Evolutionary conservation across 2,888 invertebrate genomes (phyloP).

Genomic region (Cosmorhoe ocellata): DNA sequence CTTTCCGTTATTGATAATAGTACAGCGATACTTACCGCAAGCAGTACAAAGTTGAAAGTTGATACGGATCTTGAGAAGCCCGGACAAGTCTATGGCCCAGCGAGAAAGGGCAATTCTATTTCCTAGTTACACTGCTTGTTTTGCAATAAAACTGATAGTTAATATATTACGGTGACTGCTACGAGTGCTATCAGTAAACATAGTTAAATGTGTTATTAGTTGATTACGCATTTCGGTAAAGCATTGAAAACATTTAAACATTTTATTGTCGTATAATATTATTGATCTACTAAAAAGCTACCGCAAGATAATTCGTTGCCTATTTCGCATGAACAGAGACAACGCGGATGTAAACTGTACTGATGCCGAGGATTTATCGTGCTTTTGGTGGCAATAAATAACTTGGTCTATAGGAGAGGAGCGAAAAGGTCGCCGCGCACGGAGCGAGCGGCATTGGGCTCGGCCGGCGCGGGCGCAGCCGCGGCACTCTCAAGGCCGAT

Average conservation of each 20-base stretch:
- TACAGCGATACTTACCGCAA: slow-evolving; percentile 51
- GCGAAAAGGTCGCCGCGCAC: slow-evolving; percentile 60
- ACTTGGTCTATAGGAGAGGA: slow-evolving; percentile 53
- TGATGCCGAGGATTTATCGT: slow-evolving; percentile 68
- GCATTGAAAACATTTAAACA: too few species aligned
- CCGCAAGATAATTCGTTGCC: slow-evolving; percentile 47
- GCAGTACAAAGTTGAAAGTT: slow-evolving; percentile 70
- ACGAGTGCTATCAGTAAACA: slow-evolving; percentile 42
- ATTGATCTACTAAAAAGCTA: slow-evolving; percentile 42
- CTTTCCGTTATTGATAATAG: slow-evolving; percentile 58
- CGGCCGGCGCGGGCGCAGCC: slow-evolving; percentile 32
- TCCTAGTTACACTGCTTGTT: slow-evolving; percentile 32
- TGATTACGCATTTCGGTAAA: too few species aligned
- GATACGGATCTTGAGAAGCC: slow-evolving; percentile 71
- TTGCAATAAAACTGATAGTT: slow-evolving; percentile 27
- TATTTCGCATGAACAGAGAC: slow-evolving; percentile 47
- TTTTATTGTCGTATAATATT: slow-evolving; percentile 35
- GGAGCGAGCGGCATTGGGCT: slow-evolving; percentile 46
- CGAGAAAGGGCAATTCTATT: slow-evolving; percentile 49
- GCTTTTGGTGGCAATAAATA: slow-evolving; percentile 64
- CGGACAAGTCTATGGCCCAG: slow-evolving; percentile 56
- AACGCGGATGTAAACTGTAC: slow-evolving; percentile 66
- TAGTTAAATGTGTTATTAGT: slow-evolving; percentile 30
- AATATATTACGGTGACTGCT: slow-evolving; percentile 41
- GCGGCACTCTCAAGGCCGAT: slow-evolving; percentile 71